Conservation (phyloP, 2,888 invertebrate species). For the Theodoxus fluviatilis region DNA sequence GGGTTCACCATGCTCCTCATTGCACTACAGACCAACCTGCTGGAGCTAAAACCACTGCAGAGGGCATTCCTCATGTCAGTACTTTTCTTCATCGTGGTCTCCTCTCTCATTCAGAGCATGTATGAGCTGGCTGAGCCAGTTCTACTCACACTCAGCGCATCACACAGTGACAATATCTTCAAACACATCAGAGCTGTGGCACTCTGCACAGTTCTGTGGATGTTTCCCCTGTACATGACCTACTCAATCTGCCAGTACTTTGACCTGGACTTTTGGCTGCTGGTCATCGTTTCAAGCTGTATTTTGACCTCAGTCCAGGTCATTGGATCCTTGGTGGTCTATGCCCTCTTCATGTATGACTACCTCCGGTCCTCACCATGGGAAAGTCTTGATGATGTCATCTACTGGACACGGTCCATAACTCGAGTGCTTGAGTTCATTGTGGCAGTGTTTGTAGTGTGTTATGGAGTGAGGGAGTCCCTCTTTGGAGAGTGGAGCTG, state of each 20-base stretch:
- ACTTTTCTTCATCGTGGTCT: conserved; percentile 69
- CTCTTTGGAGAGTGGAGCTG: conserved; percentile 67
- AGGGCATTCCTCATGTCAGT: conserved; percentile 69
- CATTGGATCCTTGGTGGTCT: conserved; percentile 67
- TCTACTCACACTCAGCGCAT: conserved; percentile 67
- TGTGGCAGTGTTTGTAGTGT: conserved; percentile 69
- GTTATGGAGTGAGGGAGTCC: conserved; percentile 67
- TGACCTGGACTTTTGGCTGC: conserved; percentile 68
- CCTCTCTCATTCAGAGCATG: conserved; percentile 70
- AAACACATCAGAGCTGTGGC: conserved; percentile 65
- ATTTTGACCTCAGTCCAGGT: conserved; percentile 68
- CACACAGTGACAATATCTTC: conserved; percentile 59
- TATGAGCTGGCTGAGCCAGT: conserved; percentile 69
- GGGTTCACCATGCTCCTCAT: conserved; percentile 69
- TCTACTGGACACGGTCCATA: conserved; percentile 67
- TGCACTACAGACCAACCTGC: conserved; percentile 68
- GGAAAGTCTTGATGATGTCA: conserved; percentile 69
- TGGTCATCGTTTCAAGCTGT: conserved; percentile 69
- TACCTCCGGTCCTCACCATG: conserved; percentile 63
- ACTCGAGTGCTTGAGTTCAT: conserved; percentile 68
- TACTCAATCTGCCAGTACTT: conserved; percentile 66
- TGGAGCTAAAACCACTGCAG: conserved; percentile 67
- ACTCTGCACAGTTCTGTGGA: conserved; percentile 65
- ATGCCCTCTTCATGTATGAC: conserved; percentile 68
- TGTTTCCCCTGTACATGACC: conserved; percentile 67